A percentile compares a stretch with the other conserved stretches of the same genome.
These are phyloP conservation scores for Nothocercus julius DNA, from an alignment of 2,113 vertebrate genomes.

Conservation along the genomic window DNA sequence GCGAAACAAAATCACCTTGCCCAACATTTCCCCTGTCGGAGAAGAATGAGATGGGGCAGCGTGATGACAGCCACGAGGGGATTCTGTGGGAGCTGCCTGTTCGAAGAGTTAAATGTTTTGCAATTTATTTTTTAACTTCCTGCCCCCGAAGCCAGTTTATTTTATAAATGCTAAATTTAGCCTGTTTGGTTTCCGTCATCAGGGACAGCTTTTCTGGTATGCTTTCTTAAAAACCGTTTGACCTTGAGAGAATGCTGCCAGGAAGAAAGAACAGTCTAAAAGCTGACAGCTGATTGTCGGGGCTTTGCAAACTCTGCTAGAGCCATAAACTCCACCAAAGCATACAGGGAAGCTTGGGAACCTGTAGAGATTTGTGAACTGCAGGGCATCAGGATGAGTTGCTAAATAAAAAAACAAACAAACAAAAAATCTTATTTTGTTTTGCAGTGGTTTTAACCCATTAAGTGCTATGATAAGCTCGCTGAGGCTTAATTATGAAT, in stretches of 20 bases:
- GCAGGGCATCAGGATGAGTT: background rate
- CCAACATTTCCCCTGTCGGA: background rate
- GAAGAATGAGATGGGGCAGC: background rate
- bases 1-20: background rate
- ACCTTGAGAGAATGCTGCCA: slow-evolving; percentile 49
- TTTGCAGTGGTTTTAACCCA: background rate
- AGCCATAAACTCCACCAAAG: background rate
- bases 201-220: slow-evolving; percentile 65
- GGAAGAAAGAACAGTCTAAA: slow-evolving; percentile 42
- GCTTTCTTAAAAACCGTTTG: slow-evolving; percentile 61
- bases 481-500: background rate
- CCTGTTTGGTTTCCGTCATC: slow-evolving; percentile 40
- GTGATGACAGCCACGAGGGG: background rate
- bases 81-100: background rate
- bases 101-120: background rate
- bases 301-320: background rate
- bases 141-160: slow-evolving; percentile 63
- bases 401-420: background rate
- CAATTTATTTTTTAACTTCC: slow-evolving; percentile 62
- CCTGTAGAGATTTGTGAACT: background rate
- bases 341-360: background rate
- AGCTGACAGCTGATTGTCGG: slow-evolving; percentile 24
- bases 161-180: slow-evolving; percentile 65
- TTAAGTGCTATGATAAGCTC: background rate
- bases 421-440: background rate